A percentile compares a stretch with the other conserved stretches of the same genome.
phyloP scores from a whole-genome alignment of 2,797 vertebrate species.

The Bradypodion ventrale region DNA sequence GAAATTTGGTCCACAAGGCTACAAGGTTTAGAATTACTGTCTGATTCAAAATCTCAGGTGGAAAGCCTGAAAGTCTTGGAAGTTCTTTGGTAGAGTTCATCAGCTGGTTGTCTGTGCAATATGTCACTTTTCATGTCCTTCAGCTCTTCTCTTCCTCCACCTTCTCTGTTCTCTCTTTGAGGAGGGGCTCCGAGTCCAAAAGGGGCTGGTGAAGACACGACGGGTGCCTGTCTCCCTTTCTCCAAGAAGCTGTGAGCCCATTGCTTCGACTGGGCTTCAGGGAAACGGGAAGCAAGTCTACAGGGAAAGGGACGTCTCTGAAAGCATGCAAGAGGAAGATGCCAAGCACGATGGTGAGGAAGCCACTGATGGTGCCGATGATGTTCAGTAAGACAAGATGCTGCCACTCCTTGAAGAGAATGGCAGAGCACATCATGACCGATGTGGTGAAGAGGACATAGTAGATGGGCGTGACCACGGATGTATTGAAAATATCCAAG shows the following conservation, averaged over 20 bases:
- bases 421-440: conserved; percentile 85
- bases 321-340: conserved; percentile 86
- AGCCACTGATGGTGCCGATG: conserved; percentile 83
- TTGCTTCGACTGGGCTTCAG: conserved; percentile 59
- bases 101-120: neutral
- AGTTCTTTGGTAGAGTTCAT: neutral
- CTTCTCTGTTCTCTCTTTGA: conserved; percentile 47
- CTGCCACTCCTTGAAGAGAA: conserved; percentile 89
- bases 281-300: conserved; percentile 78
- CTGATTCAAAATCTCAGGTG: neutral
- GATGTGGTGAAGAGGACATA: conserved; percentile 88
- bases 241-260: neutral
- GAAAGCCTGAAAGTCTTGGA: neutral
- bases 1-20: neutral
- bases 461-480: conserved; percentile 83
- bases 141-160: neutral
- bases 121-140: conserved; percentile 3
- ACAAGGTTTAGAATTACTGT: neutral
- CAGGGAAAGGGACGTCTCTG: conserved; percentile 79
- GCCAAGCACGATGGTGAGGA: conserved; percentile 84
- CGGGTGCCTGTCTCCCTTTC: conserved; percentile 34
- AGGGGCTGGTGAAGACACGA: conserved; percentile 56
- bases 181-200: conserved; percentile 44
- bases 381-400: conserved; percentile 78
- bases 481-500: conserved; percentile 85